These are phyloP conservation scores for Burhinus bistriatus DNA, from an alignment of 2,113 vertebrate genomes.

Conservation along the genomic window DNA sequence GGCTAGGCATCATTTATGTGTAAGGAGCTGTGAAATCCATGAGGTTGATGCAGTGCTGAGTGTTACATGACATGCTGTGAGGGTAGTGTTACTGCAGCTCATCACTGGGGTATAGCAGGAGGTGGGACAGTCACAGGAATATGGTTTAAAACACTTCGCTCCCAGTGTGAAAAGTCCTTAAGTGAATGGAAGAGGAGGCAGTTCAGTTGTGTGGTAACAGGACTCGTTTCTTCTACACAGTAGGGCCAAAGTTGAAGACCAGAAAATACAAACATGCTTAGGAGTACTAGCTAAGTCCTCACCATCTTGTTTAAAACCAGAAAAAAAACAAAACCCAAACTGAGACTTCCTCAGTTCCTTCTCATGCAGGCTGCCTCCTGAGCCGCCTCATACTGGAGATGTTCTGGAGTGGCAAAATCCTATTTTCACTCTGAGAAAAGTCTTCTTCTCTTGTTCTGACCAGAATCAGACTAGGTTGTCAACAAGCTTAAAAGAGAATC, in stretches of 20 bases:
- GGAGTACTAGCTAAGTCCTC: not conserved
- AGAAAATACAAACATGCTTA: not conserved
- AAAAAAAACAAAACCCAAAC: not conserved
- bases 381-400: not conserved
- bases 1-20: not conserved
- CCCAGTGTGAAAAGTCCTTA: not conserved
- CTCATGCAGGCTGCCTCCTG: not conserved
- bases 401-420: not conserved
- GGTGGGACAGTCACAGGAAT: not conserved
- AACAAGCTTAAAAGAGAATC: not conserved
- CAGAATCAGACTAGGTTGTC: not conserved
- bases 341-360: not conserved
- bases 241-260: not conserved
- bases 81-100: not conserved
- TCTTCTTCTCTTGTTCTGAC: not conserved
- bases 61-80: not conserved
- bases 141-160: not conserved
- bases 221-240: not conserved
- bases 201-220: not conserved
- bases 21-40: conserved; percentile 10
- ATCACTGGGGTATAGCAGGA: not conserved
- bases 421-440: not conserved
- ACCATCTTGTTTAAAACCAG: not conserved
- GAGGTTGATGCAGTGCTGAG: not conserved
- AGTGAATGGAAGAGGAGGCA: not conserved